A percentile compares a stretch with the other conserved stretches of the same genome.
phyloP scores from a whole-genome alignment of 2,113 vertebrate genomes.

The Sturnus vulgaris region DNA sequence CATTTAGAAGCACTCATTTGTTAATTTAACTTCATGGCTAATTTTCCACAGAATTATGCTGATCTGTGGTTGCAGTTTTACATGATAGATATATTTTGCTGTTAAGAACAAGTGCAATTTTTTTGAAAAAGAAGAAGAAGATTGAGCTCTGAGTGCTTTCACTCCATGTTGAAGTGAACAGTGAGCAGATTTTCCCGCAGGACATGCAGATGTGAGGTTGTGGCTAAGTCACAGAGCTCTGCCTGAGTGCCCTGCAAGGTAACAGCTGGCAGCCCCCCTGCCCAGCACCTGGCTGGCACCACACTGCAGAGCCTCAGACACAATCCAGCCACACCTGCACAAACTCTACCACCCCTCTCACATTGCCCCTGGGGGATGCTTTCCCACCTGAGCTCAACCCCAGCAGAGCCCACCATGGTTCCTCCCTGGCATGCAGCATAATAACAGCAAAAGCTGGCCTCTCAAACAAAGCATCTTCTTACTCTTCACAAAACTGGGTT shows the following conservation, averaged over 20 bases:
- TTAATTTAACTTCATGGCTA: background rate
- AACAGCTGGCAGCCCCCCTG: background rate
- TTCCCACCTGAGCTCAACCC: background rate
- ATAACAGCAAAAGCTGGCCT: background rate
- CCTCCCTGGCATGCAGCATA: background rate
- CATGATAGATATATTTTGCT: background rate
- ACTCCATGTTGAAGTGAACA: background rate
- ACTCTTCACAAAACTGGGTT: background rate
- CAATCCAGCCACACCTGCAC: background rate
- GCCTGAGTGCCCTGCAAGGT: background rate
- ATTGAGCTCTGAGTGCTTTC: background rate
- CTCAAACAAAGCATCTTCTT: background rate
- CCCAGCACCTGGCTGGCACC: background rate
- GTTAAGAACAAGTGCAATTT: background rate
- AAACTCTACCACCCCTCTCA: accelerated
- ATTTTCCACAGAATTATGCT: background rate
- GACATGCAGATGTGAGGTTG: background rate
- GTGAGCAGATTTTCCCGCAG: background rate
- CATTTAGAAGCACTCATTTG: background rate
- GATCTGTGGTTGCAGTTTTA: background rate
- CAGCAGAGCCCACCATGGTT: accelerated
- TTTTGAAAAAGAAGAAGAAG: background rate
- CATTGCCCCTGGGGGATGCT: accelerated
- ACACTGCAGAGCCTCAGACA: background rate
- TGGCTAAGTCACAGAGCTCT: background rate